A percentile compares a stretch with the other conserved stretches of the same genome.
Evolutionary conservation across 2,113 vertebrate genomes (phyloP).

Genomic region (Melanocharis versteri): DNA sequence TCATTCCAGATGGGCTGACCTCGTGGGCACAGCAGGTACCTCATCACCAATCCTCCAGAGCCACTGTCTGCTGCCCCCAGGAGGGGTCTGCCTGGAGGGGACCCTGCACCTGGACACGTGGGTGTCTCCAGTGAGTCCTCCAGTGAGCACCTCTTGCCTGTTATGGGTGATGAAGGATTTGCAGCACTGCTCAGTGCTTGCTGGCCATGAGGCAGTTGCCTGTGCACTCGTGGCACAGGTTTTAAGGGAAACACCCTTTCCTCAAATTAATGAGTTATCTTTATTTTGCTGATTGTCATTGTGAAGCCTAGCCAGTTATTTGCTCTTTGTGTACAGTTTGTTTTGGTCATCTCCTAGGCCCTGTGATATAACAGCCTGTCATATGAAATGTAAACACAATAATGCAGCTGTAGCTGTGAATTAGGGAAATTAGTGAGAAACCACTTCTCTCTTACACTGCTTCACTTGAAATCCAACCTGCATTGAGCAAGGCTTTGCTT

Average conservation of each 20-base stretch:
- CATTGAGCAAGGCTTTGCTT: not conserved
- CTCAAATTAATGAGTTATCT: not conserved
- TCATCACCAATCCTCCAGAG: not conserved
- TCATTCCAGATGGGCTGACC: not conserved
- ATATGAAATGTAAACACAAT: not conserved
- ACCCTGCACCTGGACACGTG: rapidly evolving
- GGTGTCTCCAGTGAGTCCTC: rapidly evolving
- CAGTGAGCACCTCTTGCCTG: not conserved
- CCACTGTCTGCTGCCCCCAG: not conserved
- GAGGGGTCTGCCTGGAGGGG: rapidly evolving
- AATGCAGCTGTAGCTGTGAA: not conserved
- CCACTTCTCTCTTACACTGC: not conserved
- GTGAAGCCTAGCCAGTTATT: not conserved
- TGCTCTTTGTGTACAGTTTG: not conserved
- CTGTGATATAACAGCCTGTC: not conserved
- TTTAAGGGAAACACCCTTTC: not conserved
- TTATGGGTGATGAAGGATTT: rapidly evolving
- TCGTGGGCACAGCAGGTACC: not conserved
- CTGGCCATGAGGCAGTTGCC: not conserved
- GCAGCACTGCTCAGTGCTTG: not conserved
- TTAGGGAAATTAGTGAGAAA: not conserved
- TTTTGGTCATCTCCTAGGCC: not conserved
- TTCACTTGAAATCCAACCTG: not conserved
- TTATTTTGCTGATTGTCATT: not conserved
- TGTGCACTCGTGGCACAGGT: rapidly evolving